phyloP scores from a whole-genome alignment of 2,113 vertebrate species.

The Scytalopus superciliaris region DNA sequence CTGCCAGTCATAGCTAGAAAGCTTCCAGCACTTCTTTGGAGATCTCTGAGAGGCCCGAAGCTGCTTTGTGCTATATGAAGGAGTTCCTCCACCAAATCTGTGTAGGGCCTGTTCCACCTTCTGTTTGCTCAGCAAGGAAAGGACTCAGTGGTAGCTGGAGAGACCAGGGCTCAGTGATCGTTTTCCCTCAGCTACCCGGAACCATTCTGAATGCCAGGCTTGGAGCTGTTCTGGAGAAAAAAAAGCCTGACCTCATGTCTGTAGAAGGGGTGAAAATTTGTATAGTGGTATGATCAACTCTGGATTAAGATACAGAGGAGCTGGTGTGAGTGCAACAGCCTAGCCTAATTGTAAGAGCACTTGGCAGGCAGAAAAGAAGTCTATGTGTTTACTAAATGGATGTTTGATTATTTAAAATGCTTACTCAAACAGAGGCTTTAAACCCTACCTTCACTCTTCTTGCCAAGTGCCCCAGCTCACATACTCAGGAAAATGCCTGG shows the following conservation, averaged over 20 bases:
- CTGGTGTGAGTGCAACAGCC: not conserved
- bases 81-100: not conserved
- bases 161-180: not conserved
- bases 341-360: not conserved
- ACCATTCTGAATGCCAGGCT: not conserved
- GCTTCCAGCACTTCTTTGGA: not conserved
- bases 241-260: not conserved
- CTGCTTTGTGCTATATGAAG: not conserved
- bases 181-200: not conserved
- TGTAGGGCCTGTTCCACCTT: not conserved
- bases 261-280: not conserved
- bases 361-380: not conserved
- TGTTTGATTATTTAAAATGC: not conserved
- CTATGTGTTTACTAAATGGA: not conserved
- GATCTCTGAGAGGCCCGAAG: not conserved
- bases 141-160: rapidly evolving
- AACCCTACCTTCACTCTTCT: not conserved
- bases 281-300: not conserved
- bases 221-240: not conserved
- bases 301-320: not conserved
- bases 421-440: not conserved
- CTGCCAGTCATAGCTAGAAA: not conserved
- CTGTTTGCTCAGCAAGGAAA: not conserved
- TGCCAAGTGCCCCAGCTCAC: not conserved
- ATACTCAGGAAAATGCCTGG: not conserved